phyloP scores from a whole-genome alignment of 2,113 vertebrate species.

The Chionomys nivalis region DNA sequence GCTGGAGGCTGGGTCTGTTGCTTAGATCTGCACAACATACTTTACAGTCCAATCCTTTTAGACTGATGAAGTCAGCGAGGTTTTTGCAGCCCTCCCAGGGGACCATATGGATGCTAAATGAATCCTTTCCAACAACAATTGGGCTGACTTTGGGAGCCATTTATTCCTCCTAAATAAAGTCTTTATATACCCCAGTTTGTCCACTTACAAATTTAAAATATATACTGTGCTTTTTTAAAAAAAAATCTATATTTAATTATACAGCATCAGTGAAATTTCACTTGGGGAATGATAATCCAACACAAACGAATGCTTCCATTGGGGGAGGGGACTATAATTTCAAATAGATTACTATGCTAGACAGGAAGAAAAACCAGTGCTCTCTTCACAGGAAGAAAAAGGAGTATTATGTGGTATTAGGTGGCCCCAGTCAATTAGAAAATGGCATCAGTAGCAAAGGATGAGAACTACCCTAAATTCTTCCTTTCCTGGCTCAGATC shows the following conservation, averaged over 20 bases:
- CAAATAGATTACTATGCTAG: constrained; percentile 77
- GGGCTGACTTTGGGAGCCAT: fast-evolving
- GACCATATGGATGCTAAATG: neutral
- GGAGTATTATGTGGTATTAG: constrained; percentile 77
- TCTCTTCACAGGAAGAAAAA: constrained; percentile 75
- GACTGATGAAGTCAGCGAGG: neutral
- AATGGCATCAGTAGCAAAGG: constrained; percentile 83
- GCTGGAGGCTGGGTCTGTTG: neutral
- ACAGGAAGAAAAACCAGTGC: constrained; percentile 64
- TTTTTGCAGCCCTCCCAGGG: neutral
- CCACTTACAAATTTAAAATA: constrained; percentile 71
- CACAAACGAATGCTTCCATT: constrained; percentile 81
- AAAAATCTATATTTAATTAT: constrained; percentile 70
- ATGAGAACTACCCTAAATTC: constrained; percentile 78
- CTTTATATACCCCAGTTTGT: constrained; percentile 35
- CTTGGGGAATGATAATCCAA: constrained; percentile 76
- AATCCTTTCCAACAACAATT: neutral
- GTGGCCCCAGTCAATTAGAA: constrained; percentile 79
- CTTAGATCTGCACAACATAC: neutral
- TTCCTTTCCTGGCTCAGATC: constrained; percentile 69
- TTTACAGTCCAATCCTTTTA: neutral
- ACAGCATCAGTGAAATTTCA: constrained; percentile 71
- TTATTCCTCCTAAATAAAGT: constrained; percentile 61
- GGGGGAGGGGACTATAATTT: constrained; percentile 80
- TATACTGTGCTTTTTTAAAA: constrained; percentile 13